Base-by-base conservation (phyloP, 2,888 invertebrate species). In the Acleris holmiana region DNA sequence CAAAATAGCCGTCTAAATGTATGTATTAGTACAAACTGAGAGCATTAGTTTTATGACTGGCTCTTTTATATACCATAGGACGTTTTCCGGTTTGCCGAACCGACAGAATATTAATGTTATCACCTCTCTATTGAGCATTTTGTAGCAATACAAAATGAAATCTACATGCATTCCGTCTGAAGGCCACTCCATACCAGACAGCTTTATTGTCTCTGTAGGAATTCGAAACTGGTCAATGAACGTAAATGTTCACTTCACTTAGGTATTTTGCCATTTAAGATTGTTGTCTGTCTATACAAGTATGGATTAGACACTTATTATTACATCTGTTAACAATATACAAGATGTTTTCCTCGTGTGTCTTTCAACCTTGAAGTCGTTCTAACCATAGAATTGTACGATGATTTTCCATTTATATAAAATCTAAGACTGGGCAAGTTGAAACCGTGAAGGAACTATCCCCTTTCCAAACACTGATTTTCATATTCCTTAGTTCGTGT, bases 61-160 rank as follows among this genome's bases (percentile, higher is more conserved):
- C 69, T 73, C 71, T 76, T 76, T 76, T 80, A n/a, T n/a, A n/a
- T n/a, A 78, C 75, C 73, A 72, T 75, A 75, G 70, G 70, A 69
- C 75, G 69, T 69, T 82, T 80, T 85, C 84, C 86, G 85, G 85
- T 81, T 76, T 75, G 77, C 72, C 76, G 69, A 72, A 70, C 73
- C 70, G 66, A 59, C 73, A 70, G 85, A 85, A 88, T 88, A 83
- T 82, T 84, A 85, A 86, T 73, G 73, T 68, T 68, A 66, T 68
- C 54, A 70, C 70, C 67, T 58, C 69, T 70, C 69, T 68, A 68
- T 66, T 71, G 21, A 57, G 47, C 35, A 47, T 53, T 35, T 35
- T 47, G 35, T 25, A 63, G n/a, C 13, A 23, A 13, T 55, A 7
- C n/a, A 40, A 19, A 19, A 19, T 35, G 13, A 10, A 44, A 21